Conservation (phyloP, 2,797 vertebrate species). For the Poliocrania exsul region DNA sequence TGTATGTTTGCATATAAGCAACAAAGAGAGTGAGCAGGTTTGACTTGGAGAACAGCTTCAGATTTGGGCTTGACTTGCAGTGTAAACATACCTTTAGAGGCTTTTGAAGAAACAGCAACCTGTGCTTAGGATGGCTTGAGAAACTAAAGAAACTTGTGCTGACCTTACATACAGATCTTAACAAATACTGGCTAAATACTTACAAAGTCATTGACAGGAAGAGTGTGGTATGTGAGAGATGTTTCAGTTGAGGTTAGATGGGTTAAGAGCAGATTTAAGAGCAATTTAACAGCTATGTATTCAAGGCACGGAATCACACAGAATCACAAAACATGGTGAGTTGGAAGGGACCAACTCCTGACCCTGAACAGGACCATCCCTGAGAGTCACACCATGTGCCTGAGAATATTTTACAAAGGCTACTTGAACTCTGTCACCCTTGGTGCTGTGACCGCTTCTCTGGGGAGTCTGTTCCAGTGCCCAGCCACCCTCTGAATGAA, state of each 20-base stretch:
- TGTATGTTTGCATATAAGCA: neutral
- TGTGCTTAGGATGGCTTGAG: neutral
- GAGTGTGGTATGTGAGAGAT: neutral
- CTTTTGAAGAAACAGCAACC: neutral
- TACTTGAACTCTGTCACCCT: neutral
- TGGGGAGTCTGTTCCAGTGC: neutral
- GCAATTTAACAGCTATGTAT: neutral
- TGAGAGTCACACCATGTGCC: neutral
- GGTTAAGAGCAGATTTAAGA: neutral
- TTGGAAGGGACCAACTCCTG: neutral
- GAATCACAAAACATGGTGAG: neutral
- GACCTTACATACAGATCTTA: neutral
- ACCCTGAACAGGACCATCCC: neutral
- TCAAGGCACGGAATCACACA: neutral
- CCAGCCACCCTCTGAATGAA: neutral
- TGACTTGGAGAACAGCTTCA: neutral
- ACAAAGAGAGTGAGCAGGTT: neutral
- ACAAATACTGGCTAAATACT: neutral
- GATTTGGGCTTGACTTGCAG: neutral
- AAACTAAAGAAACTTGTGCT: neutral
- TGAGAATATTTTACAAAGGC: neutral
- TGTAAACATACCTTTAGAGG: neutral
- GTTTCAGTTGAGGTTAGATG: neutral
- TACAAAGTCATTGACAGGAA: neutral
- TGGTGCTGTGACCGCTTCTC: neutral